A percentile compares a stretch with the other conserved stretches of the same genome.
These are phyloP conservation scores for Euborellia annulipes DNA, from an alignment of 1,140 invertebrate species.

Conservation along the genomic window DNA sequence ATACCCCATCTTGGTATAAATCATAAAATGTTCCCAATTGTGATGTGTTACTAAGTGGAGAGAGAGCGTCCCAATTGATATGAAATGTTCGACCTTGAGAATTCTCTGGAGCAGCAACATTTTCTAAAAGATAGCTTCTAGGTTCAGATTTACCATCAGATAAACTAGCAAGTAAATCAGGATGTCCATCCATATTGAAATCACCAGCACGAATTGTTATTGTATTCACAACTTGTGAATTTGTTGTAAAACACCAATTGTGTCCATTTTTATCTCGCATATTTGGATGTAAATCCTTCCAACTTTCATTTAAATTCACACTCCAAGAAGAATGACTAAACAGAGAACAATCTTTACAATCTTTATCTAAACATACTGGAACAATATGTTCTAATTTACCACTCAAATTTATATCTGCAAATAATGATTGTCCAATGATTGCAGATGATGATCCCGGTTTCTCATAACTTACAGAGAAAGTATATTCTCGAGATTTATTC, in stretches of 20 bases:
- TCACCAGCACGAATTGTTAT: slow-evolving; percentile 78
- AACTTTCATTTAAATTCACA: slow-evolving; percentile 30
- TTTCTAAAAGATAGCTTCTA: slow-evolving; percentile 60
- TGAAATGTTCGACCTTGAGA: slow-evolving; percentile 53
- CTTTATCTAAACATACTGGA: slow-evolving; percentile 53
- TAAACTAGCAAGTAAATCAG: slow-evolving; percentile 59
- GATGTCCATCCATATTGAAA: slow-evolving; percentile 91
- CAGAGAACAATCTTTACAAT: slow-evolving; percentile 27
- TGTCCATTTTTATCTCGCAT: neutral
- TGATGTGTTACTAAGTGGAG: slow-evolving; percentile 50
- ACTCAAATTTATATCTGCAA: slow-evolving; percentile 70
- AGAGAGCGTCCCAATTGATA: slow-evolving; percentile 53
- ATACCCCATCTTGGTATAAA: slow-evolving; percentile 69
- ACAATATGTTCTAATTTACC: slow-evolving; percentile 68
- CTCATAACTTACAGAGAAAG: slow-evolving; percentile 24
- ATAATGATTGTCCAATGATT: slow-evolving; percentile 63
- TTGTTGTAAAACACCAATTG: slow-evolving; percentile 45
- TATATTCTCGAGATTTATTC: slow-evolving; percentile 34
- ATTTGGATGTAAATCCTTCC: slow-evolving; percentile 40
- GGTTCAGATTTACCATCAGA: slow-evolving; percentile 23
- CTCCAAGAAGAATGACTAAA: too few species aligned
- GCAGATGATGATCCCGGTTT: slow-evolving; percentile 6
- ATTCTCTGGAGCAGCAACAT: slow-evolving; percentile 32
- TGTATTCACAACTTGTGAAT: slow-evolving; percentile 33
- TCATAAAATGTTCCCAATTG: slow-evolving; percentile 83